Conservation (phyloP, 2,113 vertebrate genomes). For the Corythoichthys haematopterus region DNA sequence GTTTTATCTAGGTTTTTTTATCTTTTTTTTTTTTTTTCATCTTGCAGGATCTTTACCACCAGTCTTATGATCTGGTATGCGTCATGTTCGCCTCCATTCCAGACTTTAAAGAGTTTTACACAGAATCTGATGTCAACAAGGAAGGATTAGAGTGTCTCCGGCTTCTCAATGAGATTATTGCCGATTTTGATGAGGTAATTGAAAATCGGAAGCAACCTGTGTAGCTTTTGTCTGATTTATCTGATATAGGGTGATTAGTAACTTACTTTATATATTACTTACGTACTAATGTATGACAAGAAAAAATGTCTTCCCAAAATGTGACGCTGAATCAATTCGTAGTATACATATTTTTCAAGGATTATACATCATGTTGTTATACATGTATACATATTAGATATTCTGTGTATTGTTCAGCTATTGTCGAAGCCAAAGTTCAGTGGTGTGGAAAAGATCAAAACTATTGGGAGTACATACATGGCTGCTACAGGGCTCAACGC, state of each 20-base stretch:
- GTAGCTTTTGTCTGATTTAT: not conserved
- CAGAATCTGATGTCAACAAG: slow-evolving; percentile 97
- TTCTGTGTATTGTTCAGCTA: slow-evolving; percentile 66
- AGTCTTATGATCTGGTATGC: slow-evolving; percentile 94
- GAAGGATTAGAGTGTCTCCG: slow-evolving; percentile 94
- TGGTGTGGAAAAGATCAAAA: slow-evolving; percentile 98
- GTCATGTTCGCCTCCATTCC: slow-evolving; percentile 98
- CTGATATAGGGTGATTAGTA: not conserved
- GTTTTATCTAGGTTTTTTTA: not conserved
- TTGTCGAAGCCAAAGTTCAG: slow-evolving; percentile 97
- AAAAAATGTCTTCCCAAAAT: not conserved
- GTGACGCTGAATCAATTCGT: not conserved
- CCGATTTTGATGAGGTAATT: slow-evolving; percentile 95
- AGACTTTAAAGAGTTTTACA: slow-evolving; percentile 99
- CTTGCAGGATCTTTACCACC: slow-evolving; percentile 89
- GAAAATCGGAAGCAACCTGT: not conserved
- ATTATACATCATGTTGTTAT: not conserved
- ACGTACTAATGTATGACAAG: not conserved
- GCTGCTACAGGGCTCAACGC: slow-evolving; percentile 92
- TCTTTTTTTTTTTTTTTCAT: slow-evolving; percentile 18
- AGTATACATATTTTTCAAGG: too few relatives aligned
- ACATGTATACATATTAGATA: not conserved
- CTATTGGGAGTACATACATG: slow-evolving; percentile 98
- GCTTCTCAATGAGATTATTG: slow-evolving; percentile 94
- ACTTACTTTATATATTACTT: not conserved